Conservation (phyloP, 2,113 vertebrate species). For the Anolis sagrei region DNA sequence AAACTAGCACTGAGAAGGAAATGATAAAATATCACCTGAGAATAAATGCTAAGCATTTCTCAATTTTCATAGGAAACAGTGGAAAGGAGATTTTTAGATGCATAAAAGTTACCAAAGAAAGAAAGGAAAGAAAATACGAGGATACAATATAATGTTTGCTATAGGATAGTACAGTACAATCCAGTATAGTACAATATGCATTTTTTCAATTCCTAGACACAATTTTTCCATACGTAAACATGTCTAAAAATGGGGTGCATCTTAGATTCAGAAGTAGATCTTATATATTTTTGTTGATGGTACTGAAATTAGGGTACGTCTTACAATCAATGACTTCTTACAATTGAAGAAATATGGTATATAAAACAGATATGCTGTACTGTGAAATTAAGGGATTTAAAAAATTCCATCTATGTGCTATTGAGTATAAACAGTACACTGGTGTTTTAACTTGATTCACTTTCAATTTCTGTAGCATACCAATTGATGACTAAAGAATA, state of each 20-base stretch:
- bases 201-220: no score
- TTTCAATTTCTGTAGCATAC: neutral
- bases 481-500: neutral
- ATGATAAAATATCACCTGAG: constrained; percentile 39
- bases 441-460: neutral
- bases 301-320: no score
- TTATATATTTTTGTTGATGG: no score
- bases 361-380: neutral
- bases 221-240: no score
- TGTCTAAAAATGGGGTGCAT: no score
- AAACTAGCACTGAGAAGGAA: constrained; percentile 32
- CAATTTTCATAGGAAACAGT: neutral
- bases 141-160: neutral
- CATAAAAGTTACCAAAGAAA: neutral
- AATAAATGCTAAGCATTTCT: constrained; percentile 13
- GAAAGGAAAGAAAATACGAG: neutral
- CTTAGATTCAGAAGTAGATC: no score
- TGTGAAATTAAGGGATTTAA: neutral
- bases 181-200: no score
- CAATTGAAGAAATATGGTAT: no score
- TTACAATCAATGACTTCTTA: no score
- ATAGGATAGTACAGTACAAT: neutral
- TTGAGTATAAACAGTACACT: neutral
- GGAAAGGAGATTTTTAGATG: neutral
- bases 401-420: neutral